Evolutionary conservation across 2,113 vertebrate species (phyloP).

Genomic region (Hemichromis elongatus): DNA sequence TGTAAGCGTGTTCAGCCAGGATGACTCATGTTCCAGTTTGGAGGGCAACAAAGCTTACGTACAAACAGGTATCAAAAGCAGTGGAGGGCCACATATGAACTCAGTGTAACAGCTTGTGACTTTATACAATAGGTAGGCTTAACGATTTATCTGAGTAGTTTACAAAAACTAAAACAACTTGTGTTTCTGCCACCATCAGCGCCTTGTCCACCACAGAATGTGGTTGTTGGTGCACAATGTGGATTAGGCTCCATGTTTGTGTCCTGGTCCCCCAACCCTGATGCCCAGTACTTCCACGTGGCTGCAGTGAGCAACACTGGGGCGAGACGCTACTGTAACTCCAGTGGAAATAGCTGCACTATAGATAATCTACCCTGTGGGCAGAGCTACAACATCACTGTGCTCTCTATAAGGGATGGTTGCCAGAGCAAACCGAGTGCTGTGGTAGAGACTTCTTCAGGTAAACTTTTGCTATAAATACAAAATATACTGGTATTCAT

Average conservation of each 20-base stretch:
- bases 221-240: conserved; percentile 46
- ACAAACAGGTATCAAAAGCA: conserved; percentile 54
- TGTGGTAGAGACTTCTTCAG: conserved; percentile 38
- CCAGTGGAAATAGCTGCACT: conserved; percentile 38
- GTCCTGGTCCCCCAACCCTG: conserved; percentile 59
- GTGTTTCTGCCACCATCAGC: conserved; percentile 23
- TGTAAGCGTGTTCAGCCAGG: conserved; percentile 47
- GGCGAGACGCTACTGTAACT: conserved; percentile 46
- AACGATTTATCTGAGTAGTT: neutral
- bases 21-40: conserved; percentile 53
- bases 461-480: conserved; percentile 34
- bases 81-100: neutral
- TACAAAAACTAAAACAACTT: neutral
- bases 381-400: conserved; percentile 52
- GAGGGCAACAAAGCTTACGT: conserved; percentile 30
- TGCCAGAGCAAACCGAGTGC: conserved; percentile 60
- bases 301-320: conserved; percentile 27
- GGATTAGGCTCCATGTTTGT: conserved; percentile 24
- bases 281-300: conserved; percentile 61
- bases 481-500: neutral
- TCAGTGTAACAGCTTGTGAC: neutral
- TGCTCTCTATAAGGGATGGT: conserved; percentile 36
- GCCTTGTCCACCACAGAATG: conserved; percentile 60
- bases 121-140: neutral
- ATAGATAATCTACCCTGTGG: conserved; percentile 61